These are phyloP conservation scores for Coryphaenoides rupestris DNA, from an alignment of 2,113 vertebrate species.

Conservation along the genomic window DNA sequence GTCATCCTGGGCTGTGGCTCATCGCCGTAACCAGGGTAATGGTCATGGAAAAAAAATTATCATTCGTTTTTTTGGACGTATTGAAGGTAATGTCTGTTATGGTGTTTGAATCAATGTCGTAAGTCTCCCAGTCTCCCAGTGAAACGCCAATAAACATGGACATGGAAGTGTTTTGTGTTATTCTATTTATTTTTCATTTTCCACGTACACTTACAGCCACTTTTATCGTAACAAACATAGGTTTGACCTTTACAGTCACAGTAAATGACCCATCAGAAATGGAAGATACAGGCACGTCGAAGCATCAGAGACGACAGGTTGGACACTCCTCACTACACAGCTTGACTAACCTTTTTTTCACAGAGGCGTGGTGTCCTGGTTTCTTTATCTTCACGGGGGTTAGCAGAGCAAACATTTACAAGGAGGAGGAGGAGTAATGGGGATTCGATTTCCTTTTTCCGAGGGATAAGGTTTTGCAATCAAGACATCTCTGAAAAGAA, in stretches of 20 bases:
- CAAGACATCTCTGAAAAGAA: no score
- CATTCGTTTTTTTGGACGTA: no score
- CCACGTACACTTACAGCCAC: slow-evolving; percentile 63
- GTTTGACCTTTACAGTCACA: slow-evolving; percentile 55
- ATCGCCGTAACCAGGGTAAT: no score
- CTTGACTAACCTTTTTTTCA: slow-evolving; percentile 30
- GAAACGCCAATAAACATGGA: slow-evolving; percentile 10
- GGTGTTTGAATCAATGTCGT: no score
- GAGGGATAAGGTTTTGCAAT: no score
- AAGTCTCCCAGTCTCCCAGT: background rate
- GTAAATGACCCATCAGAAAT: slow-evolving; percentile 52
- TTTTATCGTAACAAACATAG: slow-evolving; percentile 38
- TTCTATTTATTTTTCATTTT: slow-evolving; percentile 50
- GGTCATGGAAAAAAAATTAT: no score
- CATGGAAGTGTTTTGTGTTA: slow-evolving; percentile 55
- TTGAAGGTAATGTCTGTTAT: no score
- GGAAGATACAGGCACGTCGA: slow-evolving; percentile 32
- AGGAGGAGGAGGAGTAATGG: slow-evolving; percentile 11
- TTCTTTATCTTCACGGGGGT: slow-evolving; percentile 18
- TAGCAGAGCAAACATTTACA: slow-evolving; percentile 26
- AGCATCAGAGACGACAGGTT: slow-evolving; percentile 49
- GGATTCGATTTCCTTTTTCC: background rate
- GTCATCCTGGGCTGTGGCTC: no score
- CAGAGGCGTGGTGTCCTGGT: slow-evolving; percentile 27
- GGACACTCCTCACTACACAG: slow-evolving; percentile 42